phyloP scores from a whole-genome alignment of 1,140 invertebrate genomes.

The Aphaenogaster ashmeadi region DNA sequence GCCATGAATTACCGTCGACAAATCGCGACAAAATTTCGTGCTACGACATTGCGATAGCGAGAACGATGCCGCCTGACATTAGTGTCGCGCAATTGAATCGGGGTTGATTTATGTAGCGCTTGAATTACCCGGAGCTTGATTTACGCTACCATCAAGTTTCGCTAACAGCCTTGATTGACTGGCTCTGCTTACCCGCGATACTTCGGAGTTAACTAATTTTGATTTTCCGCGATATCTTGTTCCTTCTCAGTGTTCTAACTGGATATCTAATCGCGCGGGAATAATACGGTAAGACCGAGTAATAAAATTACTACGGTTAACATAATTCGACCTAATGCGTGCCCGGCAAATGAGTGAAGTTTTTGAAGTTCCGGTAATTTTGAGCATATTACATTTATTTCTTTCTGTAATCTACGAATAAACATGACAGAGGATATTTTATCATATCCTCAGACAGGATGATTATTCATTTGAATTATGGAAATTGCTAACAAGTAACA shows the following conservation, averaged over 20 bases:
- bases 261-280: neutral
- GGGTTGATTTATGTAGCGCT: slow-evolving; percentile 29
- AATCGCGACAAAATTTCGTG: slow-evolving; percentile 40
- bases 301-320: slow-evolving; percentile 26
- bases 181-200: slow-evolving; percentile 7
- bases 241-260: neutral
- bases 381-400: neutral
- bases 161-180: slow-evolving; percentile 16
- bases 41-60: neutral
- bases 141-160: slow-evolving; percentile 19
- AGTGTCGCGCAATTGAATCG: slow-evolving; percentile 37
- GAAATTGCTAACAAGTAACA: neutral
- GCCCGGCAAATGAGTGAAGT: neutral
- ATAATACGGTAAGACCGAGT: neutral
- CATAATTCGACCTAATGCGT: neutral
- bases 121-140: slow-evolving; percentile 33
- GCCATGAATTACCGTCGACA: slow-evolving; percentile 19
- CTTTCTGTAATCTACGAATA: slow-evolving; percentile 12
- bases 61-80: slow-evolving; percentile 12
- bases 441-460: neutral
- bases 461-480: slow-evolving; percentile 26
- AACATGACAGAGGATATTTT: neutral
- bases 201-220: slow-evolving; percentile 9
- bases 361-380: slow-evolving; percentile 16
- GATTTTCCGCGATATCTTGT: neutral